Conservation (phyloP, 37 sponge, comb jelly and placozoan genomes). For the Geodia barretti region DNA sequence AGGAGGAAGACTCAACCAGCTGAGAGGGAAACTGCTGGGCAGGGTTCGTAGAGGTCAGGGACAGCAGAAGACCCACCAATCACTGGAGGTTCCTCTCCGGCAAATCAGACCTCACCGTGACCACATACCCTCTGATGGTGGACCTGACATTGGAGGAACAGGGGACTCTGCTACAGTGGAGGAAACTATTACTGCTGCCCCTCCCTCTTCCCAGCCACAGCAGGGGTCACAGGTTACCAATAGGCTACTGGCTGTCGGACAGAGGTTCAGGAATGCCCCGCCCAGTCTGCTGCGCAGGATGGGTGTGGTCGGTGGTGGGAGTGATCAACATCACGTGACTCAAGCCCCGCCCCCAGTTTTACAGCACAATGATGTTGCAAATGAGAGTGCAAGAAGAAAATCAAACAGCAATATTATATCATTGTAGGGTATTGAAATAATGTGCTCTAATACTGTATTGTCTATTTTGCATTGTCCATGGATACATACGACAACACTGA, state of each 20-base stretch:
- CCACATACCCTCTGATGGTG: neutral
- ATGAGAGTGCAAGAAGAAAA: constrained; percentile 9
- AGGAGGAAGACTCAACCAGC: neutral
- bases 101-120: neutral
- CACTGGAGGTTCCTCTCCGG: neutral
- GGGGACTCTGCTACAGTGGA: neutral
- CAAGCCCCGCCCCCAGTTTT: no score
- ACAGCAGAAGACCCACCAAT: neutral
- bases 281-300: constrained; percentile 16
- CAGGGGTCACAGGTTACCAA: neutral
- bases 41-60: neutral
- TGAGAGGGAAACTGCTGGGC: neutral
- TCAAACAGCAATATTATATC: constrained; percentile 10
- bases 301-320: neutral
- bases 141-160: neutral
- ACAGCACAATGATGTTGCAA: no score
- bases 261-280: constrained; percentile 14
- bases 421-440: no score
- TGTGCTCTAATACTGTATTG: neutral
- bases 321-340: no score
- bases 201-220: neutral
- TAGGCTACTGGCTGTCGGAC: neutral
- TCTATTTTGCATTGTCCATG: neutral
- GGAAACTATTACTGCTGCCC: no score
- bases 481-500: no score